These are phyloP conservation scores for Notarius lentiginosus DNA, from an alignment of 2,113 vertebrate species.

Conservation along the genomic window DNA sequence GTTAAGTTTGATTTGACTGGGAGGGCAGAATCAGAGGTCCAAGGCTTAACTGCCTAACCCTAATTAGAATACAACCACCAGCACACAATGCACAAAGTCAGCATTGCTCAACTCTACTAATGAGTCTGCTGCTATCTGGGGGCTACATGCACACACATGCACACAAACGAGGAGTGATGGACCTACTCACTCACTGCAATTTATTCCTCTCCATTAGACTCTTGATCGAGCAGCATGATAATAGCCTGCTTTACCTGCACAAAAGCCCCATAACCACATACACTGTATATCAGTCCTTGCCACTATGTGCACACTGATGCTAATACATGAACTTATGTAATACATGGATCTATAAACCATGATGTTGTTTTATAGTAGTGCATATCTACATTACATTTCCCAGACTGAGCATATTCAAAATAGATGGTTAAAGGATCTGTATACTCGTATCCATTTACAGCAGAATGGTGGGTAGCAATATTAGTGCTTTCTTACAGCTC, in stretches of 20 bases:
- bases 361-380: not conserved
- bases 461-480: constrained; percentile 7
- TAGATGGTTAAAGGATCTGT: not conserved
- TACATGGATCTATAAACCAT: not conserved
- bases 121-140: constrained; percentile 44
- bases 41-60: constrained; percentile 35
- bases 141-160: constrained; percentile 31
- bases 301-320: not conserved
- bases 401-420: not conserved
- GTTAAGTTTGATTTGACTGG: constrained; percentile 31
- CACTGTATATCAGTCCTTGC: not conserved
- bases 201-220: not conserved
- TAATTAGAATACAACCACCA: constrained; percentile 49
- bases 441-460: not conserved
- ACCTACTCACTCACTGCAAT: constrained; percentile 19
- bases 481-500: not conserved
- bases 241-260: constrained; percentile 11
- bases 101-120: constrained; percentile 36
- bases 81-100: constrained; percentile 15
- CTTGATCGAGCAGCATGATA: constrained; percentile 14
- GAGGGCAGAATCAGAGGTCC: constrained; percentile 35
- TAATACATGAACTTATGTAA: not conserved
- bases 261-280: not conserved
- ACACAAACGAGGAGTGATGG: constrained; percentile 1
- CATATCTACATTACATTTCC: not conserved